phyloP scores from a whole-genome alignment of 2,113 vertebrate genomes.

The Cygnus buccinator region DNA sequence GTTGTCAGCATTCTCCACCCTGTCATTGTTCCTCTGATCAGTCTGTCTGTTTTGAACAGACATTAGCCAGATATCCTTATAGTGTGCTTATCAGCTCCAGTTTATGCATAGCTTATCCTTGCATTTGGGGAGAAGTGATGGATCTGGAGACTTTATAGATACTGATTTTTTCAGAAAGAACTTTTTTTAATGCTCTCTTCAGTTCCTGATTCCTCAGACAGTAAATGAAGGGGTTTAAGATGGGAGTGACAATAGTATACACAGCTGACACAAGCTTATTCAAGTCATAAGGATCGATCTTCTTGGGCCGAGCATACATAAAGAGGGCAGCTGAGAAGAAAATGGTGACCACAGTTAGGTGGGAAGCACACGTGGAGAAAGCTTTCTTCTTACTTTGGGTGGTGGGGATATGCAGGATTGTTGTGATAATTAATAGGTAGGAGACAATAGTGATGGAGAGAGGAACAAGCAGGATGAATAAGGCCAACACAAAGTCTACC shows the following conservation, averaged over 20 bases:
- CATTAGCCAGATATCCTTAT: not conserved
- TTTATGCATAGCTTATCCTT: not conserved
- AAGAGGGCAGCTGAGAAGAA: slow-evolving; percentile 49
- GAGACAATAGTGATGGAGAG: slow-evolving; percentile 9
- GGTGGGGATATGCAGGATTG: not conserved
- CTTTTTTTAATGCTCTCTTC: not conserved
- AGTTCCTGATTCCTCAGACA: slow-evolving; percentile 58
- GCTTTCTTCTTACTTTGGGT: slow-evolving; percentile 33
- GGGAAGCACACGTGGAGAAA: slow-evolving; percentile 56
- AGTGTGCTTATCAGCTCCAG: not conserved
- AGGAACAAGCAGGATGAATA: slow-evolving; percentile 18
- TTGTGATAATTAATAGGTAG: slow-evolving; percentile 16
- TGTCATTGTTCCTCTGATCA: not conserved
- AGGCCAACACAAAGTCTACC: slow-evolving; percentile 47
- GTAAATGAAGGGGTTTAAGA: slow-evolving; percentile 59
- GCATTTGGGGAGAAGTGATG: not conserved
- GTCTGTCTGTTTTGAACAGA: not conserved
- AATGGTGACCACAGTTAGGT: slow-evolving; percentile 35
- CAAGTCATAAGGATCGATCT: not conserved
- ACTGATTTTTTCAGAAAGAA: not conserved
- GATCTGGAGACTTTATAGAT: not conserved
- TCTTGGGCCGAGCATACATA: slow-evolving; percentile 41
- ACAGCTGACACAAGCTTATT: slow-evolving; percentile 50
- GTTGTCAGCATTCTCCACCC: not conserved
- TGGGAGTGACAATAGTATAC: slow-evolving; percentile 26